Evolutionary conservation across 2,888 invertebrate species (phyloP), one percentile per base, ranked within the genome.

Genomic region (Penaeus monodon): DNA sequence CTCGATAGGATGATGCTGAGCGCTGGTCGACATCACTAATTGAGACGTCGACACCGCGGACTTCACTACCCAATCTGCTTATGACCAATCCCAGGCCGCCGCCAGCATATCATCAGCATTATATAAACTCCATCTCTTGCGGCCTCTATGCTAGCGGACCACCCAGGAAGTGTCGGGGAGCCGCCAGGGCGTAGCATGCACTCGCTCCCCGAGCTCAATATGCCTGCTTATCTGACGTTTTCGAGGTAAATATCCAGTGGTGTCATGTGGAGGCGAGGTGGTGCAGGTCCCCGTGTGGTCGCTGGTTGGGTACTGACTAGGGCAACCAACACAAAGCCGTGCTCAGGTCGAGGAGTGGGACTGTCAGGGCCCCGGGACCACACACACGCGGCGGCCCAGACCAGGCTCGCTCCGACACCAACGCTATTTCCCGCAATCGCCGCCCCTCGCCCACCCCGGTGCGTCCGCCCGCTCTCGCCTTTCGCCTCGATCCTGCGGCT

Each of bases 271-370:
- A 66, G 78, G 29, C 66, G 66, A 49, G 77, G 57, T 78, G 27
- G 70, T 63, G 84, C 49, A 78, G 84, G 78, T 68, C 68, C 68
- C 84, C 84, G 70, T 84, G 44, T 78, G 84, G 64, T 84, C 64
- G 84, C 84, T 84, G 84, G 68, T 78, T 57, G 84, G 84, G 84
- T 84, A 84, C 84, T 84, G 84, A 82, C 73, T 74, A 73, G 78
- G 68, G 77, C 77, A 78, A 78, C 78, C 84, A 84, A 84, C 84
- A 84, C 84, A 84, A 84, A 84, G 84, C 84, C 78, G n/a, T 84
- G 84, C 84, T 78, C 84, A 84, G 84, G 84, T 84, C 84, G 84
- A 84, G 84, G 78, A 84, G 65, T 78, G 78, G 84, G 78, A 84
- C 77, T 78, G 78, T 84, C 84, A 84, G 84, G 70, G 84, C 78